These are phyloP conservation scores for Otocyon megalotis DNA, from an alignment of 2,113 vertebrate genomes.

Conservation along the genomic window DNA sequence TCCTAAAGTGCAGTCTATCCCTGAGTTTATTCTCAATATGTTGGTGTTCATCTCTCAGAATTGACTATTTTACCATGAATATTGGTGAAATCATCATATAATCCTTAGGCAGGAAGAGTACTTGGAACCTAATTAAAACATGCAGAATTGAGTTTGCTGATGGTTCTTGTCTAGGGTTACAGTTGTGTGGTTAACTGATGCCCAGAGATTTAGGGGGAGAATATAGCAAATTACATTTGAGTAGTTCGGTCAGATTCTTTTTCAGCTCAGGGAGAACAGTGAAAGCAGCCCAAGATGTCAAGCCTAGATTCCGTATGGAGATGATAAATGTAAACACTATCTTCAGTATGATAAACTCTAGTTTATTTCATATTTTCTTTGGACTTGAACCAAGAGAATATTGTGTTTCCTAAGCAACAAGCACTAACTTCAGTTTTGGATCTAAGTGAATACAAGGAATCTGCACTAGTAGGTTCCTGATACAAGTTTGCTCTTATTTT, in stretches of 20 bases:
- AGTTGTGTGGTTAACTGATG: not conserved
- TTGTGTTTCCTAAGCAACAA: not conserved
- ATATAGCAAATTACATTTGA: not conserved
- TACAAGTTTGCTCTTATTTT: not conserved
- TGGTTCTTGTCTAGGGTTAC: not conserved
- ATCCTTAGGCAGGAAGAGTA: not conserved
- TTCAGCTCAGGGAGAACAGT: not conserved
- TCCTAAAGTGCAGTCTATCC: not conserved
- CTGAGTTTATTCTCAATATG: not conserved
- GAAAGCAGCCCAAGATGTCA: not conserved
- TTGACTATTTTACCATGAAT: not conserved
- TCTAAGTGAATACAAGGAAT: not conserved
- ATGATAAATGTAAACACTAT: not conserved
- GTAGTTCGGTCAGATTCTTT: not conserved
- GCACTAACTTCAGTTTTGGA: not conserved
- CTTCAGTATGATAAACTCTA: constrained; percentile 1
- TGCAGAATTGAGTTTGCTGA: not conserved
- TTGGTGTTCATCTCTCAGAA: not conserved
- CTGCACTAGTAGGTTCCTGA: not conserved
- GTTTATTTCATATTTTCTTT: constrained; percentile 22
- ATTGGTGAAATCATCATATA: not conserved
- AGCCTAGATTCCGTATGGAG: not conserved
- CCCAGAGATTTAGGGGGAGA: not conserved
- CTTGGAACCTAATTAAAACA: not conserved
- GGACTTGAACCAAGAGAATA: not conserved